Evolutionary conservation across 2,888 invertebrate genomes (phyloP).

Genomic region (Tachina fera): DNA sequence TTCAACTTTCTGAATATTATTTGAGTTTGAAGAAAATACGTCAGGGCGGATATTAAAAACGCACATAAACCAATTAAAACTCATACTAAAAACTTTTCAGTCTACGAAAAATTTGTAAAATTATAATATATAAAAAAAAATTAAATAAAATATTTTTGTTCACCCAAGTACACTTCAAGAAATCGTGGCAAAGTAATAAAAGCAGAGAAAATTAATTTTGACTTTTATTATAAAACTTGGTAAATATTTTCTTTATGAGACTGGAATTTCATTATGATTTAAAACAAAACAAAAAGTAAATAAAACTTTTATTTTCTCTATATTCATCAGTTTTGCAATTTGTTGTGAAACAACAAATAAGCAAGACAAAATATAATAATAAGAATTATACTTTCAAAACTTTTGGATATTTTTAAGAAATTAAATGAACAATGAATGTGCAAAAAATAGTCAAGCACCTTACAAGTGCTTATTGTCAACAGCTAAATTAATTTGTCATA

Average conservation of each 20-base stretch:
- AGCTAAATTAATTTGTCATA: too few species aligned
- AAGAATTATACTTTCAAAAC: too few species aligned
- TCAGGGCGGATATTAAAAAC: conserved; percentile 1
- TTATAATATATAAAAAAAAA: conserved; percentile 13
- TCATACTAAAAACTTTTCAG: conserved; percentile 21
- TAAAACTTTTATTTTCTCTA: too few species aligned
- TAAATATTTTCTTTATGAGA: background rate
- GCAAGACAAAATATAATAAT: too few species aligned
- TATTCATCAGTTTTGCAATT: too few species aligned
- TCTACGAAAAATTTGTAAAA: conserved; percentile 41
- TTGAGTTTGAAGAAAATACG: conserved; percentile 9
- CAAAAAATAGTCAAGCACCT: too few species aligned
- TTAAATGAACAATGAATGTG: too few species aligned
- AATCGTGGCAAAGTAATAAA: conserved; percentile 8
- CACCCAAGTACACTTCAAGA: conserved; percentile 24
- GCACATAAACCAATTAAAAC: conserved; percentile 43
- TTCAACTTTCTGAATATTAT: conserved; percentile 32
- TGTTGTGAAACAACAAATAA: too few species aligned
- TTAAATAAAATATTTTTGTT: conserved; percentile 14
- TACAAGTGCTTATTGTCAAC: too few species aligned
- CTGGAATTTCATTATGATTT: background rate
- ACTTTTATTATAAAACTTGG: background rate
- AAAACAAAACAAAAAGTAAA: background rate
- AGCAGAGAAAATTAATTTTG: background rate
- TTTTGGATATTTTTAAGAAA: too few species aligned